Evolutionary conservation across 1,140 invertebrate species (phyloP).

Genomic region (Pseudomyrmex pallidus): DNA sequence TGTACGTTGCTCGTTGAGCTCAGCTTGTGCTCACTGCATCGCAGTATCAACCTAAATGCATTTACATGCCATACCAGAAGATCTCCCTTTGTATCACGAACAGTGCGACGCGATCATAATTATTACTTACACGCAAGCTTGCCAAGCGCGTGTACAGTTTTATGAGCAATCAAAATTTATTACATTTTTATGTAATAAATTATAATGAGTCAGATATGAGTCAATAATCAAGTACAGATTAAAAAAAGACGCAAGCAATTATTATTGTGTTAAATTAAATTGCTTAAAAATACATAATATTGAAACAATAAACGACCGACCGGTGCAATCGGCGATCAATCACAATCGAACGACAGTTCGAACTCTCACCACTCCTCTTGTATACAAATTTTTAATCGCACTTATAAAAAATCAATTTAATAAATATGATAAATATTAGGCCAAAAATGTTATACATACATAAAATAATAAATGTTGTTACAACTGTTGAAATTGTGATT

Average conservation of each 20-base stretch:
- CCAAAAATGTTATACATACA: background rate
- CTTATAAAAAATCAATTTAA: no score
- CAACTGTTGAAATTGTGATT: background rate
- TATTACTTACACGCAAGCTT: constrained; percentile 45
- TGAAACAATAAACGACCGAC: no score
- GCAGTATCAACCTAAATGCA: constrained; percentile 4
- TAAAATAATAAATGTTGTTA: background rate
- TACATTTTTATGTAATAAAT: background rate
- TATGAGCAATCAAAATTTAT: no score
- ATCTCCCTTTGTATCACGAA: constrained; percentile 42
- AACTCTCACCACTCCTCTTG: no score
- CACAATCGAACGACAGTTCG: no score
- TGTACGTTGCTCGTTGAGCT: constrained; percentile 11
- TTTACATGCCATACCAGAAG: constrained; percentile 32
- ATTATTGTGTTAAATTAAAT: background rate
- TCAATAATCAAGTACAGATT: background rate
- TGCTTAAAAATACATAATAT: background rate
- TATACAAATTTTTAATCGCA: no score
- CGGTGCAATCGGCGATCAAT: no score
- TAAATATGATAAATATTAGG: no score
- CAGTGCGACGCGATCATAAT: constrained; percentile 30
- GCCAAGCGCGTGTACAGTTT: no score
- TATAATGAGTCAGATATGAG: background rate
- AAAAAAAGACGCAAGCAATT: background rate
- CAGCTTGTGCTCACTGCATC: background rate